Evolutionary conservation across 2,888 invertebrate genomes (phyloP).

Genomic region (Bombylius discolor): DNA sequence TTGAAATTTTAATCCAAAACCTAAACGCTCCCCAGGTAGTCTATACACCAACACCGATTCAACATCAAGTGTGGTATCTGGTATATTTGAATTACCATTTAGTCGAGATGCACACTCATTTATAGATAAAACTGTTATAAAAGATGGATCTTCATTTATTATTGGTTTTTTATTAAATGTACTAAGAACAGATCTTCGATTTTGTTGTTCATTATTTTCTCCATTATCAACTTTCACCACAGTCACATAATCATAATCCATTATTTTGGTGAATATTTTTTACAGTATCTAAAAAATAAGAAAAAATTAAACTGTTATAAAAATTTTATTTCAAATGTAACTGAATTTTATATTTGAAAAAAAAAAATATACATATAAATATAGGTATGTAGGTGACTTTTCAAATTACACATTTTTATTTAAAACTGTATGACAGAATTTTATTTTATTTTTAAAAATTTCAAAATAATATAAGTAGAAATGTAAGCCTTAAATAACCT

Average conservation of each 20-base stretch:
- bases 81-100: conserved; percentile 2
- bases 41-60: conserved; percentile 72
- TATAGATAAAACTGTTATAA: conserved; percentile 49
- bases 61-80: conserved; percentile 28
- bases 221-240: conserved; percentile 47
- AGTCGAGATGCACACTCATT: conserved; percentile 30
- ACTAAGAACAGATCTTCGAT: conserved; percentile 13
- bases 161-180: not conserved
- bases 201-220: conserved; percentile 10
- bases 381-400: no score
- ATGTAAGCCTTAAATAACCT: no score
- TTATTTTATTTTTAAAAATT: no score
- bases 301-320: no score
- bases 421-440: no score
- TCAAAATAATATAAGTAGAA: no score
- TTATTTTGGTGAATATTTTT: not conserved
- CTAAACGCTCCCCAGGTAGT: conserved; percentile 77
- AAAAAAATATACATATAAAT: no score
- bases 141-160: conserved; percentile 33
- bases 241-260: conserved; percentile 42
- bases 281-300: no score
- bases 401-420: no score
- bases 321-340: no score
- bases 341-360: no score
- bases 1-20: conserved; percentile 84